Percentiles rank a stretch among this genome's conserved stretches.
These are phyloP conservation scores for Pseudoips prasinana DNA, from an alignment of 2,888 invertebrate species.

Conservation along the genomic window DNA sequence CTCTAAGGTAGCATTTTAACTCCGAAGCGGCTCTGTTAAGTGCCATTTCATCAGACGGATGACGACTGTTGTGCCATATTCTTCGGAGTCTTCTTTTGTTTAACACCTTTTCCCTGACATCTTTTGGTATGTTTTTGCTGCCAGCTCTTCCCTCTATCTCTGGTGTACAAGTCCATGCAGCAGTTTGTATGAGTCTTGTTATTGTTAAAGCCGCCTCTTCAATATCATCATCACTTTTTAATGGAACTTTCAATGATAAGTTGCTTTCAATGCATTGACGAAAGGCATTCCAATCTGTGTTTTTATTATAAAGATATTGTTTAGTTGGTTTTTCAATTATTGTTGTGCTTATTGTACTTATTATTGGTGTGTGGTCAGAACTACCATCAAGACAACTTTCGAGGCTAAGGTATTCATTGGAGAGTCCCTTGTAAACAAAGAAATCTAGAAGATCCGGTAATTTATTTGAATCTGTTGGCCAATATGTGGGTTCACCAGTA, in stretches of 20 bases:
- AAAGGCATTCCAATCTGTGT: neutral
- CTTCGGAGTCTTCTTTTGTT: neutral
- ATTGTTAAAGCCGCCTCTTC: neutral
- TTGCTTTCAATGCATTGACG: neutral
- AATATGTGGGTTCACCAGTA: conserved; percentile 1
- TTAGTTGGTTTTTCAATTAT: neutral
- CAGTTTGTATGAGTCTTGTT: conserved; percentile 1
- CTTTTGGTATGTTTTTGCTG: neutral
- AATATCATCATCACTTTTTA: neutral
- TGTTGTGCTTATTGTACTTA: neutral
- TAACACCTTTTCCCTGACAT: neutral
- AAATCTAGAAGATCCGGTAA: conserved; percentile 5
- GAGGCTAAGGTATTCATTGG: neutral
- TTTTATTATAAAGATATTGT: neutral
- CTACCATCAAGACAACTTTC: neutral
- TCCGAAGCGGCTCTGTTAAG: neutral
- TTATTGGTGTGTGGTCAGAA: conserved; percentile 1
- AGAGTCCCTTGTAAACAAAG: neutral
- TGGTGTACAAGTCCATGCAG: conserved; percentile 1
- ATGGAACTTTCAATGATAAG: neutral
- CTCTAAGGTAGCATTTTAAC: neutral
- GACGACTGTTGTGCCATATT: neutral
- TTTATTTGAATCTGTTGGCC: neutral
- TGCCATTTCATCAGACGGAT: neutral
- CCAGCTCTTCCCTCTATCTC: no score